phyloP scores from a whole-genome alignment of 2,797 vertebrate genomes.

The Sebastes alutus region DNA sequence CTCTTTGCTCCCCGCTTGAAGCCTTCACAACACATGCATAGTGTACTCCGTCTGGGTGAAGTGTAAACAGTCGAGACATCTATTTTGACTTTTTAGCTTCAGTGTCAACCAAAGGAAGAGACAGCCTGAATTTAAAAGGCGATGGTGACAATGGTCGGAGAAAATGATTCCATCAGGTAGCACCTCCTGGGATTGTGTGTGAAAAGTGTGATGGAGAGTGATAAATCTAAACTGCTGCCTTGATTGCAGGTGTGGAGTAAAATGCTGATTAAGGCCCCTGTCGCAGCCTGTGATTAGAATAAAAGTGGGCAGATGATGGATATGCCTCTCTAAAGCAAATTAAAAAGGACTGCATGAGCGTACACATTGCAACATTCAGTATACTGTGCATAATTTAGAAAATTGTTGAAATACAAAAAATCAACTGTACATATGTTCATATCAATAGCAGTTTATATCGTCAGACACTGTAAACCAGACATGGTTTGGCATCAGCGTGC shows the following conservation, averaged over 20 bases:
- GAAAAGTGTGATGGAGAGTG: constrained; percentile 32
- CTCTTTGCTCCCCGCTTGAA: not conserved
- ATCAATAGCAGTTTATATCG: not conserved
- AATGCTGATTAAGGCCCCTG: constrained; percentile 54
- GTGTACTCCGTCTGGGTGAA: not conserved
- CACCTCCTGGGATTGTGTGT: constrained; percentile 9
- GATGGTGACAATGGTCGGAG: constrained; percentile 8
- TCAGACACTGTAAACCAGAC: constrained; percentile 7
- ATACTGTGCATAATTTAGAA: not conserved
- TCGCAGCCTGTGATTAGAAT: constrained; percentile 52
- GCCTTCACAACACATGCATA: constrained; percentile 5
- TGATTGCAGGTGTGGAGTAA: constrained; percentile 59
- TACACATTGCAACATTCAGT: not conserved
- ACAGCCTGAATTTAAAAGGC: constrained; percentile 17
- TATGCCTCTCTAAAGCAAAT: constrained; percentile 36
- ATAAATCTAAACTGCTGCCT: constrained; percentile 48
- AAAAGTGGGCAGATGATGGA: constrained; percentile 53
- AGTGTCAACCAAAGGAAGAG: not conserved
- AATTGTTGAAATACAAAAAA: not conserved
- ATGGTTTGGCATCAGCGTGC: constrained; percentile 1
- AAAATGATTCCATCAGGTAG: constrained; percentile 20
- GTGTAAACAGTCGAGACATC: constrained; percentile 23
- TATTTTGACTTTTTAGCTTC: constrained; percentile 31
- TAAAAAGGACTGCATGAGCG: constrained; percentile 31
- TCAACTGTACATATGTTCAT: not conserved